These are phyloP conservation scores for Lissocephala sabroskyi DNA, from an alignment of 2,888 invertebrate species.

Conservation along the genomic window DNA sequence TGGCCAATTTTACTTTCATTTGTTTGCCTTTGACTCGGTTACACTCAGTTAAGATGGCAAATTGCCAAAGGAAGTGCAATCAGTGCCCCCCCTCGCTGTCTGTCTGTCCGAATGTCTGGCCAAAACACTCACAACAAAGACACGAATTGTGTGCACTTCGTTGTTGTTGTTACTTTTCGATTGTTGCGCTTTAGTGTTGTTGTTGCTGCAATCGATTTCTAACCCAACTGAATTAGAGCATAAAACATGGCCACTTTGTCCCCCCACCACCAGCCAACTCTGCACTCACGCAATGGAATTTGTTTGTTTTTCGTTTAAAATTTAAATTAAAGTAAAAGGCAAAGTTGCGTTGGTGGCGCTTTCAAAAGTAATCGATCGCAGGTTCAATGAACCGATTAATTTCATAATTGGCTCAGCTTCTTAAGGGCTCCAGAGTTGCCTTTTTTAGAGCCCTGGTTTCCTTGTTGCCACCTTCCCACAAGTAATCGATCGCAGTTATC, in stretches of 20 bases:
- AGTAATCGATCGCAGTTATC: no score
- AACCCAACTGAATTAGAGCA: conserved; percentile 59
- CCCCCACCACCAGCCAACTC: conserved; percentile 16
- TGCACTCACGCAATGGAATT: conserved; percentile 52
- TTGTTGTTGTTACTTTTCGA: background rate
- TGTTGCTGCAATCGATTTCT: conserved; percentile 58
- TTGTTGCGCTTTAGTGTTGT: conserved; percentile 22
- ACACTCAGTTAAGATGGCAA: conserved; percentile 8
- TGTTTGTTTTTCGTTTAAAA: conserved; percentile 15
- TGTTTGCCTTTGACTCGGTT: conserved; percentile 3
- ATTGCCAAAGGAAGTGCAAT: conserved; percentile 8
- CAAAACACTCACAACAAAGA: conserved; percentile 6
- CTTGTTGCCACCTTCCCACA: no score
- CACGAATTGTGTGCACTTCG: background rate
- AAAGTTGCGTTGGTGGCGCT: background rate
- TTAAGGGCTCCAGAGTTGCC: no score
- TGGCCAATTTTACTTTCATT: conserved; percentile 7
- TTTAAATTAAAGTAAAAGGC: background rate
- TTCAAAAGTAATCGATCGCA: no score
- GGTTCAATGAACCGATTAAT: no score
- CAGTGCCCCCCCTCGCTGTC: background rate
- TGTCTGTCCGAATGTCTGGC: conserved; percentile 1
- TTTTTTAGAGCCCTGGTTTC: no score
- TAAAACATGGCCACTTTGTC: conserved; percentile 52
- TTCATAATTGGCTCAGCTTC: no score